phyloP scores from a whole-genome alignment of 2,888 invertebrate genomes.

The Cosmia trapezina region DNA sequence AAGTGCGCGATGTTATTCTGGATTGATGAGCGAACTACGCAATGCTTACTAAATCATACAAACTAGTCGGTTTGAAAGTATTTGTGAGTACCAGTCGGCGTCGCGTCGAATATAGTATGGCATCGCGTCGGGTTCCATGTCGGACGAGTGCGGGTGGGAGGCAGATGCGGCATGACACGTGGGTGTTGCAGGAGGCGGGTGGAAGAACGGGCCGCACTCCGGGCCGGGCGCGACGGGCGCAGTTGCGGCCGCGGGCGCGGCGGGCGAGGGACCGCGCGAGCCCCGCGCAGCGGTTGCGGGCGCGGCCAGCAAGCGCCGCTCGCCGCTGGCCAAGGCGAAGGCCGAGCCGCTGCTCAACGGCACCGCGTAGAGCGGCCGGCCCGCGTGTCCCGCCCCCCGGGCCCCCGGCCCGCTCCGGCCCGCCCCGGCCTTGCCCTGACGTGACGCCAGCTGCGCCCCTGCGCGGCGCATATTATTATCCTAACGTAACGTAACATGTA shows the following conservation, averaged over 20 bases:
- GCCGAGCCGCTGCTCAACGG: slow-evolving; percentile 92
- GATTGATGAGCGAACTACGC: background rate
- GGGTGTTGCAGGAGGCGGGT: slow-evolving; percentile 80
- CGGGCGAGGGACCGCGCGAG: slow-evolving; percentile 68
- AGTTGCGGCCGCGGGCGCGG: slow-evolving; percentile 64
- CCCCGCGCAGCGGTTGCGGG: slow-evolving; percentile 59
- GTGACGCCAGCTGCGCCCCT: slow-evolving; percentile 45
- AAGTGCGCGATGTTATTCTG: background rate
- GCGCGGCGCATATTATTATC: slow-evolving; percentile 64
- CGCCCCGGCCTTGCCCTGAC: slow-evolving; percentile 28
- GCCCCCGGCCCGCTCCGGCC: slow-evolving; percentile 31
- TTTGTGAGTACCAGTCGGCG: background rate
- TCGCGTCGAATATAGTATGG: background rate
- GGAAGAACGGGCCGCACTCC: slow-evolving; percentile 85
- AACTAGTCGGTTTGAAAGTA: background rate
- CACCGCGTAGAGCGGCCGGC: slow-evolving; percentile 85
- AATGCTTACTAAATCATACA: background rate
- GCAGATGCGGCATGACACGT: slow-evolving; percentile 3
- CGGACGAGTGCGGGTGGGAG: background rate
- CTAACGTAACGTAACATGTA: slow-evolving; percentile 73
- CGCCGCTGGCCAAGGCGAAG: slow-evolving; percentile 89
- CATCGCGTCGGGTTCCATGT: background rate
- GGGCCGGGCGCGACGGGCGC: slow-evolving; percentile 47
- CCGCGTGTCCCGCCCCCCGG: slow-evolving; percentile 41
- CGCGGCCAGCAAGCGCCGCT: slow-evolving; percentile 75